A percentile compares a stretch with the other conserved stretches of the same genome.
These are phyloP conservation scores for Micoletzkya japonica DNA, from an alignment of 2,888 invertebrate genomes.

Conservation along the genomic window DNA sequence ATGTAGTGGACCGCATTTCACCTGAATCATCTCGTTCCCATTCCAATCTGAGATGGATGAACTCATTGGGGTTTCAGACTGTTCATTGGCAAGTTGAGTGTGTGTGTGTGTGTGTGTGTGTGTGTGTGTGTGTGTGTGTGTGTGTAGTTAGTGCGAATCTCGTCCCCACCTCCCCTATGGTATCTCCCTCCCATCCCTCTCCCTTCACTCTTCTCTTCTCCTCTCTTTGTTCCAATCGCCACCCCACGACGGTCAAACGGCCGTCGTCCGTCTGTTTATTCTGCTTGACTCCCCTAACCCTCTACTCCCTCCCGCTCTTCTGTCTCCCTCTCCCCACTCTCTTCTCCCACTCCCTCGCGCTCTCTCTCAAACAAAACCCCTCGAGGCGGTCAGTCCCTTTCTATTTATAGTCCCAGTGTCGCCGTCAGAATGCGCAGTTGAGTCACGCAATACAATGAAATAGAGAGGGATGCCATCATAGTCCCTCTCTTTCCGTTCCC, in stretches of 20 bases:
- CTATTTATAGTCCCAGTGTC: neutral
- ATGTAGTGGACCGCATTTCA: slow-evolving; percentile 58
- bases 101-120: neutral
- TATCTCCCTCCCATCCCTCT: neutral
- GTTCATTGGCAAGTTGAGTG: neutral
- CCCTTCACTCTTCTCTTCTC: neutral
- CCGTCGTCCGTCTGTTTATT: neutral
- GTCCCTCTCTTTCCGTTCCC: no score
- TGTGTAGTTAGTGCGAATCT: neutral
- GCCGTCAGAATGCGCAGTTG: no score
- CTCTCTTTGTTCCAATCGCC: neutral
- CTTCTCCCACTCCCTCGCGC: neutral
- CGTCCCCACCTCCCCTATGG: no score
- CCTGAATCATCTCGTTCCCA: slow-evolving; percentile 39
- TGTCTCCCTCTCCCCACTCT: no score
- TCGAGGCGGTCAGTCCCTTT: neutral
- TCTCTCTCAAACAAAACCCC: neutral
- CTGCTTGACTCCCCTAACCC: neutral
- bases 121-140: neutral
- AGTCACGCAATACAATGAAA: no score
- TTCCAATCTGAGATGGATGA: no score
- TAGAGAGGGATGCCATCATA: no score
- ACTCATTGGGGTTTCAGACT: neutral
- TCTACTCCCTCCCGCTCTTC: no score
- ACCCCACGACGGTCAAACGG: neutral